Percentiles rank a stretch among this genome's conserved stretches.
phyloP scores from a whole-genome alignment of 30 jellyfish, hydroid and myxozoan genomes.

The Hydra vulgaris region DNA sequence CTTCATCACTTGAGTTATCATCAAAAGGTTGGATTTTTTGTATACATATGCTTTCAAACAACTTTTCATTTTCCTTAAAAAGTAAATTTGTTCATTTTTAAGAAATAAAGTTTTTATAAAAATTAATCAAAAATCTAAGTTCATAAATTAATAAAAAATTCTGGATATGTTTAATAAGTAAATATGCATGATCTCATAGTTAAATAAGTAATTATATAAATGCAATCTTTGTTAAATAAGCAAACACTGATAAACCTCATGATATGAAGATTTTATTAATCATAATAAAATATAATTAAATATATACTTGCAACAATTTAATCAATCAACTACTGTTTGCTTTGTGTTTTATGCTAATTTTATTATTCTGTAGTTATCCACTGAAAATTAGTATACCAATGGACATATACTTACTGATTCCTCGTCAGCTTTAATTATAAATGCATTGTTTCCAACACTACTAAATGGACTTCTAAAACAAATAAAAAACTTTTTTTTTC shows the following conservation, averaged over 20 bases:
- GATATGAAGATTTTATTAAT: no score
- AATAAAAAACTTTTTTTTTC: neutral
- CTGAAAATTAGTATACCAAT: neutral
- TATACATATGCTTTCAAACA: conserved; percentile 77
- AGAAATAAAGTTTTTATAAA: neutral
- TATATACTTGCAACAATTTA: no score
- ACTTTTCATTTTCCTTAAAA: conserved; percentile 25
- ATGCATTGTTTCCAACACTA: conserved; percentile 72
- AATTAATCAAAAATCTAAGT: neutral
- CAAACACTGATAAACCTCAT: no score
- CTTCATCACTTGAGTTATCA: conserved; percentile 81
- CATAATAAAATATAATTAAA: no score
- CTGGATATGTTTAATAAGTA: conserved; percentile 43
- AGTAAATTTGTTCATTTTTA: no score
- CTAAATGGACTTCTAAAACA: conserved; percentile 67
- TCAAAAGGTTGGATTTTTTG: conserved; percentile 80
- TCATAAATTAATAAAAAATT: no score
- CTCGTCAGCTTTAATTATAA: conserved; percentile 71
- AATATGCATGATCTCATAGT: no score
- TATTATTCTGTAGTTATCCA: no score
- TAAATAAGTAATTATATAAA: no score
- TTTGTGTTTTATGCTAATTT: no score
- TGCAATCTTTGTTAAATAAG: no score
- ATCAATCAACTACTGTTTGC: no score
- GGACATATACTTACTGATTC: conserved; percentile 58